Percentiles rank a stretch among this genome's conserved stretches.
phyloP scores from a whole-genome alignment of 92 coral and sea anemone genomes.

The Isaurus tuberculatus region DNA sequence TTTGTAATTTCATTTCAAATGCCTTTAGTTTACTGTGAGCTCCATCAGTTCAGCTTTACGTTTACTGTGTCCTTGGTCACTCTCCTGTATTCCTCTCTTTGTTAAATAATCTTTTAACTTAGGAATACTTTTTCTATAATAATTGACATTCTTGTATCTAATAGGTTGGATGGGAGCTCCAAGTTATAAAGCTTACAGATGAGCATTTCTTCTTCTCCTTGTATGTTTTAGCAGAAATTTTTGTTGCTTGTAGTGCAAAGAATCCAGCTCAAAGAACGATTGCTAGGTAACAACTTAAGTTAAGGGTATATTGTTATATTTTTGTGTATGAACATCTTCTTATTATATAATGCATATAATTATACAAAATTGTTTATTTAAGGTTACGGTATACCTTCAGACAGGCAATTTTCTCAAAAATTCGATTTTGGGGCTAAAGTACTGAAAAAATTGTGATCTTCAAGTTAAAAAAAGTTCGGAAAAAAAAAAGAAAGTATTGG shows the following conservation, averaged over 20 bases:
- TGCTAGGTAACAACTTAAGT: conserved; percentile 65
- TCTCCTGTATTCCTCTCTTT: conserved; percentile 44
- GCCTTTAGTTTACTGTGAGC: conserved; percentile 29
- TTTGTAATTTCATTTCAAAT: conserved; percentile 30
- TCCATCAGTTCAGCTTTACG: conserved; percentile 51
- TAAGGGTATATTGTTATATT: not conserved
- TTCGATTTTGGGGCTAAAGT: no score
- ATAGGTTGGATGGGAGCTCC: conserved; percentile 57
- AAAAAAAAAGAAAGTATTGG: no score
- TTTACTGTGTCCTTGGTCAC: conserved; percentile 36
- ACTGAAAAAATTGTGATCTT: no score
- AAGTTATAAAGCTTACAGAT: not conserved
- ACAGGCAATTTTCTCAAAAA: no score
- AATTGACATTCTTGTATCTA: not conserved
- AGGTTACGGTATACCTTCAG: no score
- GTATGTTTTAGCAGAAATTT: conserved; percentile 75
- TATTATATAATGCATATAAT: no score
- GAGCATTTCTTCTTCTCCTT: conserved; percentile 45
- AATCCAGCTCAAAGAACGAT: conserved; percentile 87
- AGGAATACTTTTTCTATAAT: conserved; percentile 22
- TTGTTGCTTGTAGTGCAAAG: conserved; percentile 71
- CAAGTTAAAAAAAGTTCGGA: no score
- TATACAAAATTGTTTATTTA: no score
- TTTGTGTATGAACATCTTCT: no score
- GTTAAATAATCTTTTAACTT: conserved; percentile 41